Percentiles rank a stretch among this genome's conserved stretches.
phyloP scores from a whole-genome alignment of 2,113 vertebrate genomes.

The Callipepla squamata region DNA sequence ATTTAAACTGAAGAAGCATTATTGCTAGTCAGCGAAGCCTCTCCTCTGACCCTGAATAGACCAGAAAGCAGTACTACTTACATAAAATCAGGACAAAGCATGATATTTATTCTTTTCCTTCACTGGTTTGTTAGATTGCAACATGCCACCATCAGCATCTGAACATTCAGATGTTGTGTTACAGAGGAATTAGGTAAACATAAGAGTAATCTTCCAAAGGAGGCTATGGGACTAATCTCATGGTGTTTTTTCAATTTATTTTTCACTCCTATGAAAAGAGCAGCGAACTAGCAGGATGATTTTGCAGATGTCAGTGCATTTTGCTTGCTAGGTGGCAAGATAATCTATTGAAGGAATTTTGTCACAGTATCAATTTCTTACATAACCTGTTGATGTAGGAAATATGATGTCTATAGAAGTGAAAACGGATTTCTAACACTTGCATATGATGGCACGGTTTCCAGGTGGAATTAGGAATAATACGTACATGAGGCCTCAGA shows the following conservation, averaged over 20 bases:
- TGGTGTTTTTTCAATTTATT: not conserved
- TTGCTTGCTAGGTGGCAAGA: not conserved
- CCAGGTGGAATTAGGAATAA: not conserved
- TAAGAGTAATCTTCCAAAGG: not conserved
- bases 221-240: no score
- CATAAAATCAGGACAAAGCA: not conserved
- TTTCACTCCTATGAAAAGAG: not conserved
- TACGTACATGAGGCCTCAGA: not conserved
- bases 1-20: not conserved
- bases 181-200: not conserved
- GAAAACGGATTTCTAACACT: not conserved
- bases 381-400: not conserved
- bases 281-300: not conserved
- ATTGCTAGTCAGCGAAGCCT: not conserved
- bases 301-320: not conserved
- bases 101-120: not conserved
- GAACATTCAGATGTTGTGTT: not conserved
- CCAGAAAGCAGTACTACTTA: not conserved
- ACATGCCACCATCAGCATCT: no score
- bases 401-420: not conserved
- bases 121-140: not conserved
- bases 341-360: not conserved
- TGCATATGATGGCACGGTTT: not conserved
- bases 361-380: not conserved
- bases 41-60: not conserved